Base-by-base conservation (phyloP, 2,888 invertebrate species). In the Steinernema scapterisci region DNA sequence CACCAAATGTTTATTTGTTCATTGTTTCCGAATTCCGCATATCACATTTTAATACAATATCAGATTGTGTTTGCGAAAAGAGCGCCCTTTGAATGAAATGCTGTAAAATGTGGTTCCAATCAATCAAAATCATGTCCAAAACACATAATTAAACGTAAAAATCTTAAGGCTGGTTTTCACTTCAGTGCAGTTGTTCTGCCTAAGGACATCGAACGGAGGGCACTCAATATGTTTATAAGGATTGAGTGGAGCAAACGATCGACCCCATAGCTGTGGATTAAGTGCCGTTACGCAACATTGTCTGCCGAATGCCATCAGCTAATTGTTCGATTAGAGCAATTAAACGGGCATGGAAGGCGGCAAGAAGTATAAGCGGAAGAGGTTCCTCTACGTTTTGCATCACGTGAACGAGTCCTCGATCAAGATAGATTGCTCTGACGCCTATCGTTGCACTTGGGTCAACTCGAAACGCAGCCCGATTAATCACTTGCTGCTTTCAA, bases 241-340 rank as follows among this genome's bases (percentile, higher is more conserved):
- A 38, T 38, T 9, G 38, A 6, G 38, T 38, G 38, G 38, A 3
- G 38, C n/a, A 44, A 44, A 44, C 45, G 45, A 7, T 44, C 16
- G 19, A 19, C 3, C 48, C 48, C 5, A 13, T 3, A 19, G 19
- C 48, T 5, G 6, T 48, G 48, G 13, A 48, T 16, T 48, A 38
- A 63, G 21, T 63, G 63, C 31, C 63, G 38, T 31, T 38, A 25
- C 63, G 38, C 63, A 63, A 52, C 23, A 31, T 31, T 48, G 31
- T 27, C 63, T 27, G 2, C 31, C 19, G 52, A 16, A 3, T 2
- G 1, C 31, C 63, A 63, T 63, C 63, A 63, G 63, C 38, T 63
- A 63, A 63, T 63, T 63, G 63, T 38, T 38, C 63, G 16, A 63
- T 63, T 63, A 63, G 63, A 11, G 25, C 27, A 63, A 63, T 63